Base-by-base conservation (phyloP, 2,113 vertebrate species). In the Ptychochromis oligacanthus region DNA sequence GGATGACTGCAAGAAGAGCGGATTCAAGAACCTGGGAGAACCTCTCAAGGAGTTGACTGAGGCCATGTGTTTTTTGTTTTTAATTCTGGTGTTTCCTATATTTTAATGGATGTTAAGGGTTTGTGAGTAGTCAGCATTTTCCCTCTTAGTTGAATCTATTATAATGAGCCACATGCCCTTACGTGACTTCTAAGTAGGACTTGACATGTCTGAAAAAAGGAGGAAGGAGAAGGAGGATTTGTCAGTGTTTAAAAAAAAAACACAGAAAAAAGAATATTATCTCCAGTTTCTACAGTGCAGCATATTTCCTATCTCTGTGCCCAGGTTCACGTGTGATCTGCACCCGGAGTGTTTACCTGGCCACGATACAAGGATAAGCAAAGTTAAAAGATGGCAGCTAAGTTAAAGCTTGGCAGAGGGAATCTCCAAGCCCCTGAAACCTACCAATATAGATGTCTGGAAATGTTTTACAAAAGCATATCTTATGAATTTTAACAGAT, bases 401-500 rank as follows among this genome's bases (percentile, higher is more conserved):
- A 84, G 75, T 81, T 80, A 81, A 80, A 46, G 76, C 28, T 87
- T 88, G 82, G 87, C 84, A 82, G 77, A 84, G 49, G 54, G 76
- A 83, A 88, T 76, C 24, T 82, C 38, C 59, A 43, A 64, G 70
- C 74, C 64, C 34, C 75, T 26, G 8, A 87, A 90, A 86, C 74
- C 82, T 20, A 82, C 62, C 2, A 17, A 67, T 65, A 82, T 54
- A 59, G 61, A 81, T 87, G 87, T 84, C 88, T 74, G 76, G 78
- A 86, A 85, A 81, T n/a, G 15, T 58, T 88, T 86, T 80, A 87
- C 81, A 83, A 83, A 89, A 80, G 82, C 72, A 84, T 80, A 75
- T 65, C 76, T 83, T 77, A n/a, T 82, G 83, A 90, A 93, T 88
- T 89, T 79, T 61, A 90, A 86, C 81, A 83, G 65, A 85, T 75